Conservation (phyloP, 1,140 invertebrate genomes). For the Drosophila kepulauana region DNA sequence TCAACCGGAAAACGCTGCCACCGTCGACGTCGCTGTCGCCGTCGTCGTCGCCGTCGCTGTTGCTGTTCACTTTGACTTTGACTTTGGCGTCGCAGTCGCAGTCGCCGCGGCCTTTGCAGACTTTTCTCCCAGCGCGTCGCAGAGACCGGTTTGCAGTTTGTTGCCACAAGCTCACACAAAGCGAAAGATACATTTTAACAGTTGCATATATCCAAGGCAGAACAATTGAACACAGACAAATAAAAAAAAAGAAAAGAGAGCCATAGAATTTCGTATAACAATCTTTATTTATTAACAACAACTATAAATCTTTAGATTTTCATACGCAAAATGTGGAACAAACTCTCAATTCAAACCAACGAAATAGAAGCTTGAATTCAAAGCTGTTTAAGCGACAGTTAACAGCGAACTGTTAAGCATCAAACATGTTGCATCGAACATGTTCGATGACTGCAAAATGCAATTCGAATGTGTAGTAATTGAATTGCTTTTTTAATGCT, state of each 20-base stretch:
- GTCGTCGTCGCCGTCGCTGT: background rate
- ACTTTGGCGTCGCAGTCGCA: conserved; percentile 1
- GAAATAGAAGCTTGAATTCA: background rate
- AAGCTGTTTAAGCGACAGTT: conserved; percentile 5
- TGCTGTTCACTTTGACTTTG: conserved; percentile 1
- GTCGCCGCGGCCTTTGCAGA: conserved; percentile 30
- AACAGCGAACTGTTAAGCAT: conserved; percentile 29
- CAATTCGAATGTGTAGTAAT: conserved; percentile 2
- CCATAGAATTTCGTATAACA: background rate
- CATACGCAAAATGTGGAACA: background rate
- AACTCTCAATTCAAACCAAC: background rate
- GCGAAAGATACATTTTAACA: conserved; percentile 36
- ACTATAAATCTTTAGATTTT: conserved; percentile 6
- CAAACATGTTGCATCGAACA: conserved; percentile 30
- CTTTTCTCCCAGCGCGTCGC: conserved; percentile 28
- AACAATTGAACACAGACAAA: background rate
- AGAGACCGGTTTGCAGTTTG: conserved; percentile 48
- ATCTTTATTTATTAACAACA: conserved; percentile 11
- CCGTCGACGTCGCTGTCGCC: background rate
- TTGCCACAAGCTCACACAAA: background rate
- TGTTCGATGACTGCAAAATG: conserved; percentile 11
- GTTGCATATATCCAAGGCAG: conserved; percentile 1
- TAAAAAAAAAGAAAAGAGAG: background rate
- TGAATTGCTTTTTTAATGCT: conserved; percentile 10
- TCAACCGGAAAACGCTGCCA: conserved; percentile 64